These are phyloP conservation scores for Phengaris arion DNA, from an alignment of 2,888 invertebrate genomes.

Conservation along the genomic window DNA sequence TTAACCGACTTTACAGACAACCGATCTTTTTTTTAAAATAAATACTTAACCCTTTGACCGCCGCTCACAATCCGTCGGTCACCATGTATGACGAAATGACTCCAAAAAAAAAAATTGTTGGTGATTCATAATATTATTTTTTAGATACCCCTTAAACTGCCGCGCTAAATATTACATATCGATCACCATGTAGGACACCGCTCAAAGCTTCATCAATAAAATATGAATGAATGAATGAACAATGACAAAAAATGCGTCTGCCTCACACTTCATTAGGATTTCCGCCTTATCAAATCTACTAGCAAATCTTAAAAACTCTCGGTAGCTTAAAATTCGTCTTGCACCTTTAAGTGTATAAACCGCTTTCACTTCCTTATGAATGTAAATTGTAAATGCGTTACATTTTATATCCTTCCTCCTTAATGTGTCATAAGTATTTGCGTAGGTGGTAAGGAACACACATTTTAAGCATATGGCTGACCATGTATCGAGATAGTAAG, in stretches of 20 bases:
- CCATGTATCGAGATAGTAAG: too few relatives aligned
- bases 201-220: too few relatives aligned
- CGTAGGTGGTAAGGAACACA: not conserved
- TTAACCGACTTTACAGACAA: too few relatives aligned
- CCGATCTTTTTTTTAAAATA: conserved; percentile 5
- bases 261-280: not conserved
- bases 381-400: conserved; percentile 13
- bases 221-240: too few relatives aligned
- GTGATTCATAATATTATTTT: too few relatives aligned
- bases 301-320: conserved; percentile 3
- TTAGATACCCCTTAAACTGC: too few relatives aligned
- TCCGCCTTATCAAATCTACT: conserved; percentile 3
- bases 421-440: not conserved
- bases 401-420: conserved; percentile 3
- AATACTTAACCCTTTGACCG: not conserved
- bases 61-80: too few relatives aligned
- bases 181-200: too few relatives aligned
- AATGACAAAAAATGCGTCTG: not conserved
- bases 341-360: not conserved
- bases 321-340: not conserved
- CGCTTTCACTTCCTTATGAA: conserved; percentile 11
- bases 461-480: too few relatives aligned
- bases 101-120: too few relatives aligned
- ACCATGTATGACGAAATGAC: too few relatives aligned
- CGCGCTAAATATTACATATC: too few relatives aligned